phyloP scores from a whole-genome alignment of 1,140 invertebrate genomes.

The Drosophila rhopaloa region DNA sequence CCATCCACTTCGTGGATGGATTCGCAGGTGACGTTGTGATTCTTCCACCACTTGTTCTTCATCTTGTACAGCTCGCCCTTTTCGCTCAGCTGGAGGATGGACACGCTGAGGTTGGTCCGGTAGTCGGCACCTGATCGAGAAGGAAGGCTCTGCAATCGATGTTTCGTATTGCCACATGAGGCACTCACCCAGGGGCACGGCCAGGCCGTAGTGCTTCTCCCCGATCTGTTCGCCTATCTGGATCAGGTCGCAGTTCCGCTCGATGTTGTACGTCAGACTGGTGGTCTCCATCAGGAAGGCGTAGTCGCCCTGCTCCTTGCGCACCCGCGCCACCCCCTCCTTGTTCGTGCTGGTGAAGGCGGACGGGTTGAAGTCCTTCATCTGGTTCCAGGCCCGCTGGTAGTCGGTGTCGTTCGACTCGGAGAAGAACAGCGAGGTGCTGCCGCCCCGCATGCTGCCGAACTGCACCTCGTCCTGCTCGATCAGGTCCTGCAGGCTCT shows the following conservation, averaged over 20 bases:
- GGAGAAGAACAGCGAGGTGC: conserved; percentile 87
- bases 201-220: conserved; percentile 93
- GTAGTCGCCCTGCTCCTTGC: conserved; percentile 88
- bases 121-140: conserved; percentile 85
- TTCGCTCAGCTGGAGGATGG: conserved; percentile 93
- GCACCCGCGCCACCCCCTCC: conserved; percentile 93
- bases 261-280: conserved; percentile 91
- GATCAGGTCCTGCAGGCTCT: conserved; percentile 94
- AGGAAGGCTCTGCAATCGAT: not conserved
- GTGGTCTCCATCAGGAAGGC: conserved; percentile 95
- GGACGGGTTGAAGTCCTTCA: conserved; percentile 91
- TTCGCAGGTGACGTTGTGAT: conserved; percentile 83
- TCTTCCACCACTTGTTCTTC: conserved; percentile 96
- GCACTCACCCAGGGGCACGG: conserved; percentile 89
- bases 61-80: conserved; percentile 90
- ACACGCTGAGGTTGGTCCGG: conserved; percentile 89
- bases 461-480: conserved; percentile 95
- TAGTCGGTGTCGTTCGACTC: conserved; percentile 90
- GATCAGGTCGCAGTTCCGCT: conserved; percentile 90
- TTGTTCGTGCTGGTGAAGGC: conserved; percentile 92
- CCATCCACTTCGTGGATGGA: conserved; percentile 72
- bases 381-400: conserved; percentile 90
- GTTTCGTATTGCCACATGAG: not conserved
- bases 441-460: conserved; percentile 91
- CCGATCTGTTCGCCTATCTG: conserved; percentile 92